Conservation (phyloP, 2,797 vertebrate genomes). For the Myripristis jacobus region DNA sequence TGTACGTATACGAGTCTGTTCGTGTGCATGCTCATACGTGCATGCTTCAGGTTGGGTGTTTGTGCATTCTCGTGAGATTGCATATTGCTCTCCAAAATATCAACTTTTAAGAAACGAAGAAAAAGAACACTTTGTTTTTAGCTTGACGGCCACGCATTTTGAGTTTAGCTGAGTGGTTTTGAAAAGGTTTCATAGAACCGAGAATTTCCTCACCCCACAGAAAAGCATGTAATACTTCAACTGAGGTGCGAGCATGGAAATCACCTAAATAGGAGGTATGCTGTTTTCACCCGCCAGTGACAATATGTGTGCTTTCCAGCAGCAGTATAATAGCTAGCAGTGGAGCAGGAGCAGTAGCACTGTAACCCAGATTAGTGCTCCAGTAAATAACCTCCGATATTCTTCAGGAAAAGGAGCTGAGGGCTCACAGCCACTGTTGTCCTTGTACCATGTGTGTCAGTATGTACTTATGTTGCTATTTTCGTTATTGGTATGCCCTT, state of each 20-base stretch:
- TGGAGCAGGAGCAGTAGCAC: too few species aligned
- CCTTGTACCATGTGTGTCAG: slow-evolving; percentile 2
- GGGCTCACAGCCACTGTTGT: neutral
- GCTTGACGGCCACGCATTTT: too few species aligned
- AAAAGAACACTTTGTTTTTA: too few species aligned
- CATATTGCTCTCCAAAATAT: neutral
- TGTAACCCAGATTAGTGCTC: too few species aligned
- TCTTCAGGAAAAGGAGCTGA: neutral
- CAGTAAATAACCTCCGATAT: neutral
- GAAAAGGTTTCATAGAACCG: too few species aligned
- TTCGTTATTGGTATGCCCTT: neutral
- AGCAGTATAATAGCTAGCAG: too few species aligned
- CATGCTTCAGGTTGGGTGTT: neutral
- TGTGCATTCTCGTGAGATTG: neutral
- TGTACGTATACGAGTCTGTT: neutral
- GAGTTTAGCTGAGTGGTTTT: too few species aligned
- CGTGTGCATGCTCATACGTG: neutral
- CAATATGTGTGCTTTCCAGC: neutral
- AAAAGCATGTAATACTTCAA: too few species aligned
- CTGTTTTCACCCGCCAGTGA: neutral
- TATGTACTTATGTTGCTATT: slow-evolving; percentile 2
- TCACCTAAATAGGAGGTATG: too few species aligned
- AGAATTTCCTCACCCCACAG: too few species aligned
- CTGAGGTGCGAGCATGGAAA: too few species aligned
- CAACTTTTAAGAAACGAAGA: too few species aligned